These are phyloP conservation scores for Cuniculus paca DNA, from an alignment of 2,797 vertebrate genomes.

Conservation along the genomic window DNA sequence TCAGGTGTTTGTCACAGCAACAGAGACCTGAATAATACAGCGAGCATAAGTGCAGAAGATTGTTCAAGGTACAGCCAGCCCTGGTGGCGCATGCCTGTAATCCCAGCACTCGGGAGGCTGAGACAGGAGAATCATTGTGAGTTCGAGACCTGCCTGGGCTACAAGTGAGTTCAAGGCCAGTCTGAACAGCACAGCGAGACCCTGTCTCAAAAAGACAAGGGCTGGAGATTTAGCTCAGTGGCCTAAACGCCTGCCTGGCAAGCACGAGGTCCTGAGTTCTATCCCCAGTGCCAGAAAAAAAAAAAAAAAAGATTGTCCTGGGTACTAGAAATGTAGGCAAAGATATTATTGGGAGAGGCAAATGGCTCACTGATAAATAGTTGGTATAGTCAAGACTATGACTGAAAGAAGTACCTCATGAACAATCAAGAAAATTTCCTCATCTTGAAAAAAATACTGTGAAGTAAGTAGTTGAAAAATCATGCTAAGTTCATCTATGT, in stretches of 20 bases:
- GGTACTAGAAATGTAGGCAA: neutral
- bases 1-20: neutral
- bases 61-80: no score
- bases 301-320: neutral
- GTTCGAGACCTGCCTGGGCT: no score
- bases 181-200: no score
- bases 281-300: no score
- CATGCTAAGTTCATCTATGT: neutral
- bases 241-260: no score
- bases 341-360: neutral
- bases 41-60: neutral
- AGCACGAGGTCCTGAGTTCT: no score
- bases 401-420: neutral
- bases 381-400: neutral
- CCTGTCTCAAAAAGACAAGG: no score
- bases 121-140: no score
- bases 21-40: neutral
- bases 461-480: conserved; percentile 2
- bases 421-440: neutral
- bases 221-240: no score
- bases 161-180: no score
- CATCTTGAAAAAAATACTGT: conserved; percentile 12
- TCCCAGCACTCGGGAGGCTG: no score
- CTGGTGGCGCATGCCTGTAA: no score
- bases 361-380: neutral